Evolutionary conservation across 2,797 vertebrate species (phyloP).

Genomic region (Euphonia xanthogaster): DNA sequence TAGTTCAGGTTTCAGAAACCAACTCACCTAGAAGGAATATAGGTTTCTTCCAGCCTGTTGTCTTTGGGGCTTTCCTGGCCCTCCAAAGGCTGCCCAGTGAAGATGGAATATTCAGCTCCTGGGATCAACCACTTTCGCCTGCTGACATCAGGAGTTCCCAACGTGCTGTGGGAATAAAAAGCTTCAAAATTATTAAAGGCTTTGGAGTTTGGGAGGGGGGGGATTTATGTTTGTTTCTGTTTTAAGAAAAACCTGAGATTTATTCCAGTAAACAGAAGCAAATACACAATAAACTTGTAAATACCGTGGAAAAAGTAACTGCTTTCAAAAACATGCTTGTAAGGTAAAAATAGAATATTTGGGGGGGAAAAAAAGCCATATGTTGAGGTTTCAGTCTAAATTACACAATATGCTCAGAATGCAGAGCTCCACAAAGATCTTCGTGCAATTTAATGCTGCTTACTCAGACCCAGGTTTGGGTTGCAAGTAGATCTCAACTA

Average conservation of each 20-base stretch:
- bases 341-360: not conserved
- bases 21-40: slow-evolving; percentile 62
- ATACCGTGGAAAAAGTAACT: not conserved
- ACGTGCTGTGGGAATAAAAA: slow-evolving; percentile 73
- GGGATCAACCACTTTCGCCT: slow-evolving; percentile 76
- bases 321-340: not conserved
- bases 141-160: slow-evolving; percentile 72
- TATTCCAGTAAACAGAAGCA: not conserved
- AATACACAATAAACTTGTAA: not conserved
- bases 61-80: slow-evolving; percentile 20
- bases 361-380: fast-evolving
- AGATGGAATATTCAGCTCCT: slow-evolving; percentile 76
- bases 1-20: not conserved
- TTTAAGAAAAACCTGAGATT: not conserved
- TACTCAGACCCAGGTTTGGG: not conserved
- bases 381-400: not conserved
- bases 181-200: slow-evolving; percentile 73
- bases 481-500: not conserved
- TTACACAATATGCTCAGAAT: not conserved
- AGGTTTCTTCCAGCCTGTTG: slow-evolving; percentile 46
- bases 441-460: not conserved
- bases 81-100: slow-evolving; percentile 78
- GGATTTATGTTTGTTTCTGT: not conserved
- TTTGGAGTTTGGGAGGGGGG: not conserved
- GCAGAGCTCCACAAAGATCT: not conserved